These are phyloP conservation scores for Lasioglossum figueresi DNA, from an alignment of 2,888 invertebrate species.

Conservation along the genomic window DNA sequence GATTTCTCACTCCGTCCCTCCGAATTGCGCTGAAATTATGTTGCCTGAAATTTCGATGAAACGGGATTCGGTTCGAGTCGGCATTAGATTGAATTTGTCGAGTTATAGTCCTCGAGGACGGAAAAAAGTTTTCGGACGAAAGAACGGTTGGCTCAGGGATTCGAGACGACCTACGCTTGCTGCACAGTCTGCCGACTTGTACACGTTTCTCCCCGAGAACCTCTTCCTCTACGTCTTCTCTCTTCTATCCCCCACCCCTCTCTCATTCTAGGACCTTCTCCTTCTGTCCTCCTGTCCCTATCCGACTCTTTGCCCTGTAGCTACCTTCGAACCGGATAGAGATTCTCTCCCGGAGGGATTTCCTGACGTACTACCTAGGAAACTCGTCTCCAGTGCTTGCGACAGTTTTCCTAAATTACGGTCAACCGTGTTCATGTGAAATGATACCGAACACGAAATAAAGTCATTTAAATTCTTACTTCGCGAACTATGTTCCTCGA, in stretches of 20 bases:
- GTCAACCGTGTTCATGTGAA: constrained; percentile 59
- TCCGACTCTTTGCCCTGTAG: constrained; percentile 45
- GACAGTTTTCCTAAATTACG: constrained; percentile 38
- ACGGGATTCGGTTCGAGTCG: constrained; percentile 75
- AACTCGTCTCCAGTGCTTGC: constrained; percentile 30
- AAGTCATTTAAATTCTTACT: constrained; percentile 3
- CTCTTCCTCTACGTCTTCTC: constrained; percentile 24
- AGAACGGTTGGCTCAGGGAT: constrained; percentile 67
- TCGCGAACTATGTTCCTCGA: not conserved
- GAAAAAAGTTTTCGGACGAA: constrained; percentile 74
- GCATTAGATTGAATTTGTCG: constrained; percentile 79
- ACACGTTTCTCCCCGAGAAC: constrained; percentile 24
- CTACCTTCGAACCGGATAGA: constrained; percentile 51
- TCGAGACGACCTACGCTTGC: constrained; percentile 63
- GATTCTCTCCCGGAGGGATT: constrained; percentile 51
- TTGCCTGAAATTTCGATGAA: constrained; percentile 80
- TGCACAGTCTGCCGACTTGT: constrained; percentile 45
- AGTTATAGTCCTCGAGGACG: constrained; percentile 75
- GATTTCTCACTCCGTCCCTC: constrained; percentile 53
- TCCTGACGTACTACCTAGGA: constrained; percentile 43
- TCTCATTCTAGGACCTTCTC: not conserved
- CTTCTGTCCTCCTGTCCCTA: constrained; percentile 31
- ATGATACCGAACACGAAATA: constrained; percentile 44
- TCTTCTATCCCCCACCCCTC: constrained; percentile 21
- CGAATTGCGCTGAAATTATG: constrained; percentile 73